Percentiles rank a stretch among this genome's conserved stretches.
phyloP scores from a whole-genome alignment of 2,113 vertebrate genomes.

The Podocnemis expansa region DNA sequence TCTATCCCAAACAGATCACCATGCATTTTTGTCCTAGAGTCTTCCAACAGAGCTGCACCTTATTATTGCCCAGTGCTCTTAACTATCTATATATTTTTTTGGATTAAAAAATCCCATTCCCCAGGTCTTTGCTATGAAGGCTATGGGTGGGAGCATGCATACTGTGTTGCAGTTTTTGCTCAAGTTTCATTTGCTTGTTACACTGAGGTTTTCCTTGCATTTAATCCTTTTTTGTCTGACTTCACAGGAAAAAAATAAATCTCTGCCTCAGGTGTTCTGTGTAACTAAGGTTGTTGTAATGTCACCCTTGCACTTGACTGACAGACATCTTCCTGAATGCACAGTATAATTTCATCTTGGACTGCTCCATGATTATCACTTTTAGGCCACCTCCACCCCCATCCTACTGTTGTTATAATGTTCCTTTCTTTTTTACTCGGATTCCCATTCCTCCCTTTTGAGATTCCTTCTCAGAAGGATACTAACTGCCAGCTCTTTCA shows the following conservation, averaged over 20 bases:
- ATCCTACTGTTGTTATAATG: background rate
- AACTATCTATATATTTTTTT: too few relatives aligned
- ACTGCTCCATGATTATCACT: conserved; percentile 50
- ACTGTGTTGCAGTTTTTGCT: background rate
- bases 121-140: too few relatives aligned
- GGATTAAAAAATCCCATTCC: too few relatives aligned
- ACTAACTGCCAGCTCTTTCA: conserved; percentile 60
- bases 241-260: conserved; percentile 1
- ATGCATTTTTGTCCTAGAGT: background rate
- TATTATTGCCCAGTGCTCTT: background rate
- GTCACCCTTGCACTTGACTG: conserved; percentile 55
- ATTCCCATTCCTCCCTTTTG: conserved; percentile 58
- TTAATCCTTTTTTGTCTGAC: conserved; percentile 51
- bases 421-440: conserved; percentile 26
- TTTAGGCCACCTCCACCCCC: conserved; percentile 1
- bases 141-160: too few relatives aligned
- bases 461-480: conserved; percentile 57
- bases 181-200: conserved; percentile 55
- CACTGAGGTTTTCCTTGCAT: conserved; percentile 38
- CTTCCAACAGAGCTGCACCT: background rate
- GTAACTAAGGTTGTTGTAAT: conserved; percentile 46
- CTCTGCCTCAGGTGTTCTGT: conserved; percentile 25
- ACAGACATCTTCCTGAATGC: conserved; percentile 46
- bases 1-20: background rate
- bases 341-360: conserved; percentile 38